Evolutionary conservation across 2,888 invertebrate genomes (phyloP).

Genomic region (Tetragnatha montana): DNA sequence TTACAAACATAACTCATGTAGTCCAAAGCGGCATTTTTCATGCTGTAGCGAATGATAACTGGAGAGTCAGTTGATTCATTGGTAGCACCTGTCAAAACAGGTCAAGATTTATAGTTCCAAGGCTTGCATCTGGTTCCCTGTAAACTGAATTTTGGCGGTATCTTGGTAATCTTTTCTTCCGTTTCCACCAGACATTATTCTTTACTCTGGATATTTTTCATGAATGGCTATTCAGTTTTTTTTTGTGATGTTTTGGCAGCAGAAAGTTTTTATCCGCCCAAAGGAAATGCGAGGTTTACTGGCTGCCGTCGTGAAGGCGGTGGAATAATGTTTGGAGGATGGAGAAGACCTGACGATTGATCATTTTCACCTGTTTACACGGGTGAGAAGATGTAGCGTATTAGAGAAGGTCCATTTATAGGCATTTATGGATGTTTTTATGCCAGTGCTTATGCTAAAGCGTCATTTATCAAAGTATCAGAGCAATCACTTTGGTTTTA

Average conservation of each 20-base stretch:
- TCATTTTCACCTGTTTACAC: conserved; percentile 33
- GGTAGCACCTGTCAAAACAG: conserved; percentile 58
- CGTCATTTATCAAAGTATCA: no score
- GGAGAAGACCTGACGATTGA: not conserved
- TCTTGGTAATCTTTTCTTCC: conserved; percentile 55
- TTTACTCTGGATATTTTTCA: conserved; percentile 29
- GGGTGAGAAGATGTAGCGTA: not conserved
- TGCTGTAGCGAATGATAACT: conserved; percentile 57
- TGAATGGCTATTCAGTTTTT: conserved; percentile 34
- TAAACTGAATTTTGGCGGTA: conserved; percentile 58
- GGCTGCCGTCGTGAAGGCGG: not conserved
- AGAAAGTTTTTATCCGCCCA: conserved; percentile 42
- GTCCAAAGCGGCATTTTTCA: conserved; percentile 56
- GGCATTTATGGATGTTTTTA: not conserved
- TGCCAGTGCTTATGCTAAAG: no score
- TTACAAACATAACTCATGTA: conserved; percentile 51
- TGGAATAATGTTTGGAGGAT: not conserved
- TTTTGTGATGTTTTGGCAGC: conserved; percentile 39
- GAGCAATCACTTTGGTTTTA: no score
- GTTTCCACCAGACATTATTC: conserved; percentile 30
- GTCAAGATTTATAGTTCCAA: conserved; percentile 59
- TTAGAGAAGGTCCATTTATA: not conserved
- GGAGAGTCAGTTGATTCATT: conserved; percentile 59
- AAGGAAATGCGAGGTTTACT: conserved; percentile 29
- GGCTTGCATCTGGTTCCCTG: conserved; percentile 50